Conservation (phyloP, 1,140 invertebrate species). For the Drosophila ananassae region DNA sequence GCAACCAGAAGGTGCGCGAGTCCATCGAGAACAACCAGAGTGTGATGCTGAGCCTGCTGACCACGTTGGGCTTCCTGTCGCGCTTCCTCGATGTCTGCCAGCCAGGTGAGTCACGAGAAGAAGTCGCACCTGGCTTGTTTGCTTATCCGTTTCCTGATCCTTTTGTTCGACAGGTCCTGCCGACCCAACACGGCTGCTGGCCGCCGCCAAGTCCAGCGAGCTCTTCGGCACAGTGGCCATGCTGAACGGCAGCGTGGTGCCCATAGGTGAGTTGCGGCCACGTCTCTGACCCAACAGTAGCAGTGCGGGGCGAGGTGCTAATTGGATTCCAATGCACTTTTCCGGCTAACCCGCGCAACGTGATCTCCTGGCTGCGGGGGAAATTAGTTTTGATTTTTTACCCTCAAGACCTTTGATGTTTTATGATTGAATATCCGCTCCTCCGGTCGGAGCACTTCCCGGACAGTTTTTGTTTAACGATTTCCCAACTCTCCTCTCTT, state of each 20-base stretch:
- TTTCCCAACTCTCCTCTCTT: constrained; percentile 17
- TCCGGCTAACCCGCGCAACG: constrained; percentile 37
- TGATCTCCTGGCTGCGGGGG: constrained; percentile 65
- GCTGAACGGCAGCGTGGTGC: constrained; percentile 73
- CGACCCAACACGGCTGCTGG: constrained; percentile 79
- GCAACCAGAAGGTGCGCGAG: constrained; percentile 81
- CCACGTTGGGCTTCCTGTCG: constrained; percentile 78
- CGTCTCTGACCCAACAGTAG: constrained; percentile 50
- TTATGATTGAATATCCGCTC: constrained; percentile 72
- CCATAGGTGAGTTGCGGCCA: constrained; percentile 59
- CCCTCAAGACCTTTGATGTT: constrained; percentile 27
- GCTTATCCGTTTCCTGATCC: constrained; percentile 5
- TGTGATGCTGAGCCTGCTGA: constrained; percentile 78
- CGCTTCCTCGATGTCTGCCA: constrained; percentile 81
- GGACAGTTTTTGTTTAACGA: constrained; percentile 16
- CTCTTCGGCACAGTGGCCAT: constrained; percentile 80
- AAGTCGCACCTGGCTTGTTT: constrained; percentile 54
- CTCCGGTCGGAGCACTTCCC: constrained; percentile 1
- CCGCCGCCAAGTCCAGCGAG: constrained; percentile 75
- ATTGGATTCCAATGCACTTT: constrained; percentile 60
- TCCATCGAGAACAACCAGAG: constrained; percentile 78
- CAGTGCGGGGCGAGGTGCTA: constrained; percentile 51
- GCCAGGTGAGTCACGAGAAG: constrained; percentile 62
- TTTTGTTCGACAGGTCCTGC: constrained; percentile 58
- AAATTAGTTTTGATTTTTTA: constrained; percentile 76